Evolutionary conservation across 1,140 invertebrate genomes (phyloP).

Genomic region (Metaphire vulgaris): DNA sequence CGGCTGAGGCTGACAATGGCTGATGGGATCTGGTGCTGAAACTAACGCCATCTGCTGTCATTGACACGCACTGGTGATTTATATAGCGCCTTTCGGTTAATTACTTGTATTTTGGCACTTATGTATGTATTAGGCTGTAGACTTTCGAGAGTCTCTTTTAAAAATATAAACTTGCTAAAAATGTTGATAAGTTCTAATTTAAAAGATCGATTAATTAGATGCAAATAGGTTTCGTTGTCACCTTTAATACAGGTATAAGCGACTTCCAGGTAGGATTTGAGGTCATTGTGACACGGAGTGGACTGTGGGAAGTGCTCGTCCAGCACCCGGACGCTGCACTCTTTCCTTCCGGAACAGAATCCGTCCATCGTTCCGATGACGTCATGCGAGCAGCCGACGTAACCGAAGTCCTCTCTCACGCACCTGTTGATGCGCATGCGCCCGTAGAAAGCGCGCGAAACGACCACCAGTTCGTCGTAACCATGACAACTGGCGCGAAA

Average conservation of each 20-base stretch:
- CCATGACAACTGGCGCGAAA: slow-evolving; percentile 3
- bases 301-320: slow-evolving; percentile 22
- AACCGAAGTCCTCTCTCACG: too few relatives aligned
- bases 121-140: too few relatives aligned
- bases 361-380: slow-evolving; percentile 18
- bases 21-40: too few relatives aligned
- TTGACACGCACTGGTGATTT: too few relatives aligned
- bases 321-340: slow-evolving; percentile 17
- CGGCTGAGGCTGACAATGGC: too few relatives aligned
- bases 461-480: slow-evolving; percentile 5
- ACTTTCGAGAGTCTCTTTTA: too few relatives aligned
- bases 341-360: slow-evolving; percentile 25
- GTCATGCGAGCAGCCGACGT: slow-evolving; percentile 25
- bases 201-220: too few relatives aligned
- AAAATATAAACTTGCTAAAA: too few relatives aligned
- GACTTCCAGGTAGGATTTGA: slow-evolving; percentile 30
- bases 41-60: too few relatives aligned
- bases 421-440: slow-evolving; percentile 12
- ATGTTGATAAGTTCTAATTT: too few relatives aligned
- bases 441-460: background rate
- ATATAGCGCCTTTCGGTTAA: too few relatives aligned
- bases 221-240: background rate
- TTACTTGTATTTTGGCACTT: too few relatives aligned
- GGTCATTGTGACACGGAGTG: slow-evolving; percentile 22
- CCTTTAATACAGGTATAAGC: slow-evolving; percentile 26